Conservation (phyloP, 2,888 invertebrate species). For the Oxyteleia sp. region DNA sequence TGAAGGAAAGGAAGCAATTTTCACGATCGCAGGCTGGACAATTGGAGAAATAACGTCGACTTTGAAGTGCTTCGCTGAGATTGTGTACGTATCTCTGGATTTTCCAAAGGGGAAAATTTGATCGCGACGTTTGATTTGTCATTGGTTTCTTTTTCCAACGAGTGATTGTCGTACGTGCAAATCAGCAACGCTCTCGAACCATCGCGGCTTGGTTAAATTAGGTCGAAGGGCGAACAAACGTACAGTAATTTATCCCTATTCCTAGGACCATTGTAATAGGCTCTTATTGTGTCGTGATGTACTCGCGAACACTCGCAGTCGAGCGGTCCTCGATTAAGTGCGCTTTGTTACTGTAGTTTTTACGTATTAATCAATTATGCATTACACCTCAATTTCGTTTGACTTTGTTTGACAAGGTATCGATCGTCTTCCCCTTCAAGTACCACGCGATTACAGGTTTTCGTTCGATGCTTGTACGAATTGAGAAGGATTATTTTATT, state of each 20-base stretch:
- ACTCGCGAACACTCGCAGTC: slow-evolving; percentile 28
- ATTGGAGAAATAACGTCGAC: slow-evolving; percentile 36
- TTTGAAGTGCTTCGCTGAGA: slow-evolving; percentile 43
- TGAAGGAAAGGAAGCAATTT: neutral
- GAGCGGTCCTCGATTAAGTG: slow-evolving; percentile 41
- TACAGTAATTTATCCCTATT: slow-evolving; percentile 34
- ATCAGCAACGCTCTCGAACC: slow-evolving; percentile 44
- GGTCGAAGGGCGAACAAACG: slow-evolving; percentile 36
- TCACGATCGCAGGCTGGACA: neutral
- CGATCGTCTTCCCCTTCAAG: slow-evolving; percentile 9
- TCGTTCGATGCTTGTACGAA: slow-evolving; percentile 38
- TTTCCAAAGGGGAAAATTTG: slow-evolving; percentile 35
- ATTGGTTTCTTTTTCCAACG: slow-evolving; percentile 28
- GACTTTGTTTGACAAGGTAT: slow-evolving; percentile 2
- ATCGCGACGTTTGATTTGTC: slow-evolving; percentile 56
- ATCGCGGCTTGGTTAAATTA: slow-evolving; percentile 35
- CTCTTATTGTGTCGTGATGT: slow-evolving; percentile 31
- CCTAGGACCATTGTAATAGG: slow-evolving; percentile 35
- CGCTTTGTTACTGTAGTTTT: slow-evolving; percentile 40
- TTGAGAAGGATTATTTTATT: slow-evolving; percentile 21
- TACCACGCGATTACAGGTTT: slow-evolving; percentile 14
- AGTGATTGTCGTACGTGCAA: slow-evolving; percentile 63
- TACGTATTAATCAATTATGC: slow-evolving; percentile 31
- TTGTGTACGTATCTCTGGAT: slow-evolving; percentile 43
- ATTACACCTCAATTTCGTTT: slow-evolving; percentile 12